These are phyloP conservation scores for Upupa epops DNA, from an alignment of 2,113 vertebrate genomes.

Conservation along the genomic window DNA sequence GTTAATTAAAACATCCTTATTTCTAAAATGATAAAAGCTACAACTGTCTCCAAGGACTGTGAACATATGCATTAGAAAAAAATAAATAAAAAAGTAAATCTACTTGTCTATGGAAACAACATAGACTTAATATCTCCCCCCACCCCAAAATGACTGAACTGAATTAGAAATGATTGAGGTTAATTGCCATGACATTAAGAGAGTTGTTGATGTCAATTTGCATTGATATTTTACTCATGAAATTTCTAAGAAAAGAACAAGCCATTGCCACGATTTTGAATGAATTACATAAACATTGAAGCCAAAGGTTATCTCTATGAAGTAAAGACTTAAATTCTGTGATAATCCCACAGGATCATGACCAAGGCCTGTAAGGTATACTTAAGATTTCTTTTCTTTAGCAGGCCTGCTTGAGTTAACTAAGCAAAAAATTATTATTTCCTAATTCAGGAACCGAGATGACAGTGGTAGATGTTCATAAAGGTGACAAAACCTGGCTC, in stretches of 20 bases:
- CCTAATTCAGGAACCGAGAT: neutral
- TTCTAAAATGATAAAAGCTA: neutral
- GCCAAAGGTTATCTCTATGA: neutral
- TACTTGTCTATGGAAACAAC: neutral
- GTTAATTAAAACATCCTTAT: neutral
- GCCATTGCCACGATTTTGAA: neutral
- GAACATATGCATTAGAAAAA: neutral
- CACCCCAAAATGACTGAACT: neutral
- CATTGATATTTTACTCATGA: conserved; percentile 8
- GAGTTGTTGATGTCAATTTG: neutral
- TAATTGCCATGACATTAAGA: conserved; percentile 27
- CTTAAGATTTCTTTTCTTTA: neutral
- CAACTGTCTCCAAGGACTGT: neutral
- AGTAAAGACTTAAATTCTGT: neutral
- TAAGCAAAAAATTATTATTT: neutral
- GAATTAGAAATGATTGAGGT: neutral
- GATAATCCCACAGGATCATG: neutral
- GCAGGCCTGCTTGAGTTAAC: neutral
- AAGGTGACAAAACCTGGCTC: neutral
- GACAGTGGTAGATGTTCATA: neutral
- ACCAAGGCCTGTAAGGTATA: neutral
- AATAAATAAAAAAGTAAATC: neutral
- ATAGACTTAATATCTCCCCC: neutral
- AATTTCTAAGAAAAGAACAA: neutral
- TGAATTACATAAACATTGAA: neutral